These are phyloP conservation scores for Acrobasis consociella DNA, from an alignment of 2,888 invertebrate species.

Conservation along the genomic window DNA sequence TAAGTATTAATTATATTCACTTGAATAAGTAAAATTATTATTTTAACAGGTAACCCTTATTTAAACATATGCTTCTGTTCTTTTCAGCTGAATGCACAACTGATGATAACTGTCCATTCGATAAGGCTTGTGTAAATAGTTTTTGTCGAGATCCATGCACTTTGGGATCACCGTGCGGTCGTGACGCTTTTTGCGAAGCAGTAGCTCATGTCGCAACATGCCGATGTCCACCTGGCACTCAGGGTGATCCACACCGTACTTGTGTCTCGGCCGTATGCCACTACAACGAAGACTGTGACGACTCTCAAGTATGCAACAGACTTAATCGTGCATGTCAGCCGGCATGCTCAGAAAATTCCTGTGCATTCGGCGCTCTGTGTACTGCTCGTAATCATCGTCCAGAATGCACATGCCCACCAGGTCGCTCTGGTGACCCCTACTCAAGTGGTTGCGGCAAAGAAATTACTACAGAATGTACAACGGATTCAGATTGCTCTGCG, in stretches of 20 bases:
- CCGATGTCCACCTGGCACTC: constrained; percentile 91
- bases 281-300: constrained; percentile 94
- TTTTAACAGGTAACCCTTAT: not conserved
- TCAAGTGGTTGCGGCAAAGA: constrained; percentile 73
- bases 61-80: constrained; percentile 14
- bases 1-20: constrained; percentile 67
- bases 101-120: constrained; percentile 92
- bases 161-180: constrained; percentile 87
- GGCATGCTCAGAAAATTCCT: constrained; percentile 91
- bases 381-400: constrained; percentile 89
- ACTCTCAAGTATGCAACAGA: constrained; percentile 92
- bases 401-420: constrained; percentile 88
- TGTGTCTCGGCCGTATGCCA: constrained; percentile 93
- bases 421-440: constrained; percentile 91
- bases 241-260: constrained; percentile 90
- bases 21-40: too few relatives aligned
- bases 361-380: constrained; percentile 91
- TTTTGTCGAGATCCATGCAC: constrained; percentile 92
- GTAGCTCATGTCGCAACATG: constrained; percentile 91
- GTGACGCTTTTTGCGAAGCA: constrained; percentile 89
- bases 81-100: constrained; percentile 89
- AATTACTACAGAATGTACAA: constrained; percentile 84
- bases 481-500: constrained; percentile 90
- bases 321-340: constrained; percentile 91
- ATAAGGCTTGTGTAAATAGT: constrained; percentile 90